These are phyloP conservation scores for Tragelaphus buxtoni DNA, from an alignment of 2,113 vertebrate species.

Conservation along the genomic window DNA sequence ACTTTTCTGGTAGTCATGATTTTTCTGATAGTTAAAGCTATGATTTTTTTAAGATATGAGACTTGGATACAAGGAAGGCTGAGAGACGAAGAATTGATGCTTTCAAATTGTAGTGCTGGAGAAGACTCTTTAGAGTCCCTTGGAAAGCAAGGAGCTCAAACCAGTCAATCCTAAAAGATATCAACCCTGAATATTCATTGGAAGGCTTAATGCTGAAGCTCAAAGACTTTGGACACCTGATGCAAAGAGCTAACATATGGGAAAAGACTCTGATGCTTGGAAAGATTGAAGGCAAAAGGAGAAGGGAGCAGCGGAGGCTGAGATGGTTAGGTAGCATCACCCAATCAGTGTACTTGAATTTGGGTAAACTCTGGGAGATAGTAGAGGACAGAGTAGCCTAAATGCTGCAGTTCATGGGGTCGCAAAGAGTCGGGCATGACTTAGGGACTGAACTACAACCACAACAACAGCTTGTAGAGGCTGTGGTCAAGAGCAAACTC, in stretches of 20 bases:
- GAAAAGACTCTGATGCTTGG: not conserved
- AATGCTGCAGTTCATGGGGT: not conserved
- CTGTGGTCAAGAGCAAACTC: not conserved
- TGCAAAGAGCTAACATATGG: not conserved
- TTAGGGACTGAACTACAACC: not conserved
- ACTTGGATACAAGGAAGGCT: not conserved
- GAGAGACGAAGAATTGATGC: not conserved
- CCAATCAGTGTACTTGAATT: not conserved
- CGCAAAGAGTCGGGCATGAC: not conserved
- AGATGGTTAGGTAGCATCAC: not conserved
- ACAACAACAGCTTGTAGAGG: not conserved
- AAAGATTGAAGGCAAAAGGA: not conserved
- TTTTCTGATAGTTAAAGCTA: not conserved
- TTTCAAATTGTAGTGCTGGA: not conserved
- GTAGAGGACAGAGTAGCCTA: not conserved
- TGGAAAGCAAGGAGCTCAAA: not conserved
- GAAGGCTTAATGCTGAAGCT: not conserved
- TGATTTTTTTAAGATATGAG: not conserved
- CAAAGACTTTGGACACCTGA: not conserved
- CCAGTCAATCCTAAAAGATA: not conserved
- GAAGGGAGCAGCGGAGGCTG: not conserved
- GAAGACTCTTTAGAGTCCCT: not conserved
- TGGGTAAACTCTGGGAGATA: not conserved
- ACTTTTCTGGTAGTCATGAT: not conserved
- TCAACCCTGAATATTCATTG: not conserved